Evolutionary conservation across 2,888 invertebrate genomes (phyloP), one percentile per base, ranked within the genome.

Genomic region (Hipparchia semele): DNA sequence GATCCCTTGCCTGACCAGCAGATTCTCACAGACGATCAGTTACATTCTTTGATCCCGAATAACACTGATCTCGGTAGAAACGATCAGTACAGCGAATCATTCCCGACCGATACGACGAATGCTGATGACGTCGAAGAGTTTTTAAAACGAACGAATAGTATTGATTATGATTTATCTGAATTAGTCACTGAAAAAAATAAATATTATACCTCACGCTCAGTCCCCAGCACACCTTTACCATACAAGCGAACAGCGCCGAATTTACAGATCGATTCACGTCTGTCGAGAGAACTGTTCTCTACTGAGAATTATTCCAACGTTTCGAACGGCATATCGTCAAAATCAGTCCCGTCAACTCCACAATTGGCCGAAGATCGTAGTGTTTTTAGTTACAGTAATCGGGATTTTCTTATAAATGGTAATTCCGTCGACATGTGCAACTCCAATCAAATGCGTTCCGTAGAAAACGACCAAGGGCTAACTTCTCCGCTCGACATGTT

Each of bases 281-380:
- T 89, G 54, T 86, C 89, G n/a, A 81, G 90, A 59, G 90, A 90
- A 73, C 76, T 90, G 59, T 91, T 91, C 78, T 78, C 89, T 1
- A 79, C 89, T 1, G 88, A 89, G 7, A 86, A 82, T 70, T 89
- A 87, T 77, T 78, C 86, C 3, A 84, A 79, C 75, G 79, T 82
- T 68, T 81, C 90, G n/a, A 94, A 95, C 79, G 95, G 95, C 59
- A 94, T 95, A 79, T 91, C 90, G 60, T 96, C 96, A 12, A 96
- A 96, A 83, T 97, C 97, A 0, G 97, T 97, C 88, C 97, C 97
- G 45, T 96, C 96, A 2, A 96, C 96, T 23, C 97, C 97, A 13
- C 94, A 96, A 79, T 86, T 95, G 74, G 89, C 91, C 12, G 91
- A 94, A 76, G 94, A 93, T 49, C 84, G 93, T 68, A 90, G 88